Evolutionary conservation across 2,888 invertebrate species (phyloP), one percentile per base, ranked within the genome.

Genomic region (Elegia similella): DNA sequence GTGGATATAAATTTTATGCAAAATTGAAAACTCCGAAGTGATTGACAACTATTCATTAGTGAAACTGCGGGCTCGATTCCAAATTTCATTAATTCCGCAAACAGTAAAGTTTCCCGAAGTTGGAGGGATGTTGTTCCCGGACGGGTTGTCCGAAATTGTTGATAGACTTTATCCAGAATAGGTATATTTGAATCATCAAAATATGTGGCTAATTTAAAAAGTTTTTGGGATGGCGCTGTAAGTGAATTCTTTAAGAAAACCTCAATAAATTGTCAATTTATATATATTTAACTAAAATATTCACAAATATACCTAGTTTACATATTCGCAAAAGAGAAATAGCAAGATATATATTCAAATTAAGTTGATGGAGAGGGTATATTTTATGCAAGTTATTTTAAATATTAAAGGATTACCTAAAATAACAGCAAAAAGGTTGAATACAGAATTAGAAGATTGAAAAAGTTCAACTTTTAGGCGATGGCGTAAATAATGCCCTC

Each of bases 1-100:
- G n/a, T 17, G 34, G 50, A 38, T 16, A 50, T 38, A 30, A 16
- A 50, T 15, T 7, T 44, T 44, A 42, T 48, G 15, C 52, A 44
- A 58, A 56, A 62, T 55, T 60, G 58, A 55, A 58, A 59, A 60
- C 61, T 59, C 52, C 30, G 55, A 61, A 55, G 60, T 60, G 61
- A 63, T 63, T 59, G 63, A 65, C 65, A 65, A 64, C 60, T 62
- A 63, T 61, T 64, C 59, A 66, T 68, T 66, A 67, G 63, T 42
- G 59, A 59, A 59, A 62, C 64, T 60, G 57, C 59, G 59, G 58
- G 52, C 57, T 72, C 65, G 63, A 70, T 69, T 64, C 64, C 67
- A 72, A 78, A 80, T 78, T 82, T 77, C 72, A 80, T 81, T 76
- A 79, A 76, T 75, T 72, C 70, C 59, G 63, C 65, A 66, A 73